Base-by-base conservation (phyloP, 2,797 vertebrate species). In the Anabacerthia variegaticeps region DNA sequence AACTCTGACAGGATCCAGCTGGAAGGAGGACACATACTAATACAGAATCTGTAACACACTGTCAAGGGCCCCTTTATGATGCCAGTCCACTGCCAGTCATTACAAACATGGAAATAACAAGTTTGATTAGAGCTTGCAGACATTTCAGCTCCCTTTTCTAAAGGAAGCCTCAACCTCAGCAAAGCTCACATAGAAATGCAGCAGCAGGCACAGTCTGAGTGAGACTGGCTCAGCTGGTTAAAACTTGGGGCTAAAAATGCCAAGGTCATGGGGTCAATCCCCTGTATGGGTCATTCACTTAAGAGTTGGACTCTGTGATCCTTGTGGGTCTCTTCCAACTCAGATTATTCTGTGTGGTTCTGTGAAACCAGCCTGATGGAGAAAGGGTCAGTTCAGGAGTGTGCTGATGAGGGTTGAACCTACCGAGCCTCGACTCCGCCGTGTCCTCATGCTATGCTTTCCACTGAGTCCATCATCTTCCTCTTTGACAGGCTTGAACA, bases 401-500 rank as follows among this genome's bases (percentile, higher is more conserved):
- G 52, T 54, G 49, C 5, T 39, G 12, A 0, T 2, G 63, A 30
- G 44, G 49, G 24, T 4, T 16, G 28, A 22, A 43, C 97, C 46
- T 97, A 99, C 99, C 98, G 99, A 99, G 98, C 99, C 99, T 96
- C 99, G 98, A 98, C 99, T 99, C 97, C 99, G 98, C 98, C 99
- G 97, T 69, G 99, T 99, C 99, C 99, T 99, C 99, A 99, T 99
- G 98, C 99, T 99, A 99, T 99, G 99, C 97, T 99, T 99, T 97
- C 99, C 99, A 54, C 99, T 98, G 97, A 99, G 99, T 96, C 99
- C 99, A 98, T 99, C 99, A 27, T 99, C 99, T 97, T 99, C 99
- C 98, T 99, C 99, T 98, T 99, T 99, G 98, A 99, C 99, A 41
- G 99, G 99, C 98, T 99, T 99, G 98, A 99, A 99, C 99, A 99